Conservation (phyloP, 2,797 vertebrate genomes). For the Sebastes aleutianus region DNA sequence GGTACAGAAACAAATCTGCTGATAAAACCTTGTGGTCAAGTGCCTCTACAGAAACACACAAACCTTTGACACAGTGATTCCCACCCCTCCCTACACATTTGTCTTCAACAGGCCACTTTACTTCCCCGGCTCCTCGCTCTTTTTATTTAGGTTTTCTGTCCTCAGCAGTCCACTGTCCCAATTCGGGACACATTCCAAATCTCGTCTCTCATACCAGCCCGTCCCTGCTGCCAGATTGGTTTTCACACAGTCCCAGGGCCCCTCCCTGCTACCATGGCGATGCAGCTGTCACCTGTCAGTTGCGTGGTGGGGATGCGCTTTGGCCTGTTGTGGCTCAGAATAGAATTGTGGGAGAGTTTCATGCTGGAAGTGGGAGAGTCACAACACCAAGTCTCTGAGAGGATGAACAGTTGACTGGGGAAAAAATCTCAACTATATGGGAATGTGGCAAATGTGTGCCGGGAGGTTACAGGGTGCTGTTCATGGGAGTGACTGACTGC, state of each 20-base stretch:
- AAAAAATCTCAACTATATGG: conserved; percentile 47
- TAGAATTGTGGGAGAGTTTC: conserved; percentile 69
- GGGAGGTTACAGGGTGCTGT: conserved; percentile 1
- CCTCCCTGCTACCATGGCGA: conserved; percentile 74
- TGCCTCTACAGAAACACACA: conserved; percentile 4
- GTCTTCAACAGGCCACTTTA: neutral
- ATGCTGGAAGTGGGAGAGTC: conserved; percentile 40
- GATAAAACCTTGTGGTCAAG: neutral
- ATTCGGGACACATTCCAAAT: conserved; percentile 54
- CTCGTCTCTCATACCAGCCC: conserved; percentile 59
- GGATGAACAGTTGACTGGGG: conserved; percentile 55
- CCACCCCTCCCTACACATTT: conserved; percentile 13
- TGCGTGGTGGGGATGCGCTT: conserved; percentile 59
- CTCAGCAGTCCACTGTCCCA: conserved; percentile 10
- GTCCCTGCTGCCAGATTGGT: conserved; percentile 73
- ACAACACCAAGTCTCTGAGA: conserved; percentile 11
- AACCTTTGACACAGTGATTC: neutral
- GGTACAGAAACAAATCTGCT: neutral
- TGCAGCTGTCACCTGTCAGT: conserved; percentile 85
- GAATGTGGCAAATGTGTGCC: conserved; percentile 44
- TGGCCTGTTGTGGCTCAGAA: conserved; percentile 73
- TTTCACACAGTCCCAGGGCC: conserved; percentile 72
- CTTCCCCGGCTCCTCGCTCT: neutral
- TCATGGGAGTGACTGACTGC: conserved; percentile 52
- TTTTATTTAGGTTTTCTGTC: conserved; percentile 40